Evolutionary conservation across 2,797 vertebrate species (phyloP), one percentile per base, ranked within the genome.

Genomic region (Aulostomus chinensis): DNA sequence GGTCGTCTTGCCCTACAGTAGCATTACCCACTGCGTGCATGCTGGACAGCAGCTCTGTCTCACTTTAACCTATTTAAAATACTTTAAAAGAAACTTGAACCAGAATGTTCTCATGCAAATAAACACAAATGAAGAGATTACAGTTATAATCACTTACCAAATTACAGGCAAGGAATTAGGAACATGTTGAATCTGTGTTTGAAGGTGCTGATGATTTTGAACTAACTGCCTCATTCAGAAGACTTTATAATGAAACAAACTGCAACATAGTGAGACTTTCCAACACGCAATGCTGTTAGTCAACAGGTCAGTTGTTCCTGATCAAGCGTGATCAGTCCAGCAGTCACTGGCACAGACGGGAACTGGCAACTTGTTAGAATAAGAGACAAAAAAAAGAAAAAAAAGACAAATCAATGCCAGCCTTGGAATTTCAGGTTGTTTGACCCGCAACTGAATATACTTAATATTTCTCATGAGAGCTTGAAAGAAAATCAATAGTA

Each of bases 11-110:
- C 61, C 66, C 51, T 63, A 56, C 59, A 55, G 76, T 61, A 17
- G 51, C 34, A 21, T 76, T 72, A 76, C 41, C 41, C 51, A 24
- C 72, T 84, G 79, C 79, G 71, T 55, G 22, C 28, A 68, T 86
- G 86, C 86, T 85, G 75, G 78, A 86, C 86, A 56, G 66, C 35
- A 40, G 37, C 58, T 57, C 74, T 65, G 55, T 55, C 79, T 78
- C 60, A 34, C 42, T 57, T 59, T 49, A 52, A 57, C 46, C 73
- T 75, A 67, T 76, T 78, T 63, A 58, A 71, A 74, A 62, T 66
- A 62, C 56, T 30, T 54, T 67, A 66, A 46, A 37, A 61, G 33
- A 1, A 32, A 45, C 43, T 67, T 59, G 70, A 37, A 52, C 52
- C 38, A 33, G 41, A 26, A 62, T 42, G 16, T 38, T 13, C 18